Percentiles rank a stretch among this genome's conserved stretches.
These are phyloP conservation scores for Scaptomyza parva DNA, from an alignment of 2,888 invertebrate species.

Conservation along the genomic window DNA sequence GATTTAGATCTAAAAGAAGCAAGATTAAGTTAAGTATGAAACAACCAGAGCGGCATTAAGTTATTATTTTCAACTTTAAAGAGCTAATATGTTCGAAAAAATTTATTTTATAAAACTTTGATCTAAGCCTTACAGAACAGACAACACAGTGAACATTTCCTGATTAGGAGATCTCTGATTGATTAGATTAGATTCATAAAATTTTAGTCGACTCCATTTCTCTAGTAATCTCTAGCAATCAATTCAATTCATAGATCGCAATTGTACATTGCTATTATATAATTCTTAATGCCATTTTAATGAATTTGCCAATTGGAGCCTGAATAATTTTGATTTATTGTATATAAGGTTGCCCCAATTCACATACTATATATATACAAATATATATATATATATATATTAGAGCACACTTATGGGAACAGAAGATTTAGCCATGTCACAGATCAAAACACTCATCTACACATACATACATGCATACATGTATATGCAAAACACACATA, in stretches of 20 bases:
- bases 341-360: slow-evolving; percentile 20
- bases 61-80: too few species aligned
- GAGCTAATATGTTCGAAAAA: too few species aligned
- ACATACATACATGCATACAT: slow-evolving; percentile 12
- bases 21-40: too few species aligned
- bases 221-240: too few species aligned
- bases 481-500: slow-evolving; percentile 9
- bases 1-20: too few species aligned
- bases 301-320: slow-evolving; percentile 73
- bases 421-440: slow-evolving; percentile 40
- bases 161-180: too few species aligned
- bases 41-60: too few species aligned
- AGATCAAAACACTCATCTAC: slow-evolving; percentile 16
- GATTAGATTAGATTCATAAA: too few species aligned
- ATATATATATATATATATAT: slow-evolving; percentile 4
- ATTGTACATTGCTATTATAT: slow-evolving; percentile 24
- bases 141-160: too few species aligned
- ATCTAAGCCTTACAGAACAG: too few species aligned
- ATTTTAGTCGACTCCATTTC: too few species aligned
- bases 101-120: too few species aligned
- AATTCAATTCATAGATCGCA: slow-evolving; percentile 15
- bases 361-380: slow-evolving; percentile 9
- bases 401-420: slow-evolving; percentile 24
- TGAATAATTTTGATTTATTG: slow-evolving; percentile 44
- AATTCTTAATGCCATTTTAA: slow-evolving; percentile 45